A percentile compares a stretch with the other conserved stretches of the same genome.
These are phyloP conservation scores for Phalera bucephala DNA, from an alignment of 2,888 invertebrate species.

Conservation along the genomic window DNA sequence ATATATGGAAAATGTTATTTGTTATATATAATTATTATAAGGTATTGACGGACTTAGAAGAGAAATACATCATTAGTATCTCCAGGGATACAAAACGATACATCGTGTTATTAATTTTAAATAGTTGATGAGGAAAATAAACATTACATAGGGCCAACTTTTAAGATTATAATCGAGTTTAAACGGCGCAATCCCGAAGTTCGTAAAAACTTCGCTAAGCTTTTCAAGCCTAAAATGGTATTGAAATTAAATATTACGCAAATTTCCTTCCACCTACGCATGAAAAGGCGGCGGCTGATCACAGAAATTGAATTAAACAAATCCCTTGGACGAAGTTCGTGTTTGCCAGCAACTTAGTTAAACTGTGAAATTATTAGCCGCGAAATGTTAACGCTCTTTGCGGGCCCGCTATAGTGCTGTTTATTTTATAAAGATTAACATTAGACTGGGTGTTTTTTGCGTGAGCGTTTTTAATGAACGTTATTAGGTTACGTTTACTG, in stretches of 20 bases:
- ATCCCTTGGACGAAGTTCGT: conserved; percentile 67
- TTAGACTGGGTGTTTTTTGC: no score
- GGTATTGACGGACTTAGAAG: no score
- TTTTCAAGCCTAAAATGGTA: conserved; percentile 52
- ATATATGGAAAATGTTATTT: no score
- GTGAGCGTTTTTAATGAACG: conserved; percentile 10
- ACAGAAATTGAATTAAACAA: no score
- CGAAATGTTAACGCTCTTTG: conserved; percentile 40
- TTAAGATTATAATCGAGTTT: conserved; percentile 43
- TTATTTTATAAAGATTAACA: no score
- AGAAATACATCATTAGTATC: no score
- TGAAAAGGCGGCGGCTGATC: conserved; percentile 58
- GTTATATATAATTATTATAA: no score
- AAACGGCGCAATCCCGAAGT: conserved; percentile 38
- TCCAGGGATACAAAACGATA: no score
- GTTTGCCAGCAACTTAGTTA: conserved; percentile 58
- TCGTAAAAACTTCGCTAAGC: conserved; percentile 48
- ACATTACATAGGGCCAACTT: conserved; percentile 23
- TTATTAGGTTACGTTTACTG: conserved; percentile 3
- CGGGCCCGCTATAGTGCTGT: conserved; percentile 26
- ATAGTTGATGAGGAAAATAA: no score
- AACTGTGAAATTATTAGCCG: conserved; percentile 60
- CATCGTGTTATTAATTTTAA: no score
- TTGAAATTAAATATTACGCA: conserved; percentile 65
- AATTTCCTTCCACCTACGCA: conserved; percentile 60